phyloP scores from a whole-genome alignment of 2,797 vertebrate genomes.

The Tauraco hartlaubi region DNA sequence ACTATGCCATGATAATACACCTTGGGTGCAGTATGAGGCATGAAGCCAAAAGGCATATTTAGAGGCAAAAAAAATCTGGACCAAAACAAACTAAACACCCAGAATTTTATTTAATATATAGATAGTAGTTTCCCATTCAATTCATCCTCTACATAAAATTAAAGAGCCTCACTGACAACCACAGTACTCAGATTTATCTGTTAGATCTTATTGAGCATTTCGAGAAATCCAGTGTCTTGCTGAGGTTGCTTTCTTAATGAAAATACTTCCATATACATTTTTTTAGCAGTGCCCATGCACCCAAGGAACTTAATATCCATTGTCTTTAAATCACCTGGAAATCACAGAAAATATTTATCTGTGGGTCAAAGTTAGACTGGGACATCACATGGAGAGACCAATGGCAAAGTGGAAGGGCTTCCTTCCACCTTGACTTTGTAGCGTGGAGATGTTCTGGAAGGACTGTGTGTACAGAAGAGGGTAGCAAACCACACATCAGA shows the following conservation, averaged over 20 bases:
- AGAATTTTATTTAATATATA: background rate
- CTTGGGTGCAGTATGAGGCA: background rate
- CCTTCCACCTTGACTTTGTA: background rate
- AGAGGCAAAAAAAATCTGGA: background rate
- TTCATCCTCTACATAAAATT: background rate
- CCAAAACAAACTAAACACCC: background rate
- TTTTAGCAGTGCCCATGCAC: background rate
- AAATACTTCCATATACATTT: background rate
- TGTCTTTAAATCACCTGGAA: background rate
- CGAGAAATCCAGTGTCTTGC: background rate
- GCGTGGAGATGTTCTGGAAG: background rate
- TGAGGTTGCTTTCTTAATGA: background rate
- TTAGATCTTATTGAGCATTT: background rate
- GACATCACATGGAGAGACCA: background rate
- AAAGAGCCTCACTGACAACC: background rate
- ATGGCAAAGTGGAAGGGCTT: background rate
- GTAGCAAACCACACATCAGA: background rate
- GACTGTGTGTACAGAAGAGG: background rate
- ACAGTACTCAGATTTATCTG: background rate
- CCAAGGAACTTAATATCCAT: background rate
- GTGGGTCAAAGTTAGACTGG: background rate
- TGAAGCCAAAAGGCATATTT: slow-evolving; percentile 18
- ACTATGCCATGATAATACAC: slow-evolving; percentile 5
- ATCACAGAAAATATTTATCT: background rate
- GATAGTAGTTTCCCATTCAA: background rate